Conservation (phyloP, 2,113 vertebrate species). For the Platysternon megacephalum region DNA sequence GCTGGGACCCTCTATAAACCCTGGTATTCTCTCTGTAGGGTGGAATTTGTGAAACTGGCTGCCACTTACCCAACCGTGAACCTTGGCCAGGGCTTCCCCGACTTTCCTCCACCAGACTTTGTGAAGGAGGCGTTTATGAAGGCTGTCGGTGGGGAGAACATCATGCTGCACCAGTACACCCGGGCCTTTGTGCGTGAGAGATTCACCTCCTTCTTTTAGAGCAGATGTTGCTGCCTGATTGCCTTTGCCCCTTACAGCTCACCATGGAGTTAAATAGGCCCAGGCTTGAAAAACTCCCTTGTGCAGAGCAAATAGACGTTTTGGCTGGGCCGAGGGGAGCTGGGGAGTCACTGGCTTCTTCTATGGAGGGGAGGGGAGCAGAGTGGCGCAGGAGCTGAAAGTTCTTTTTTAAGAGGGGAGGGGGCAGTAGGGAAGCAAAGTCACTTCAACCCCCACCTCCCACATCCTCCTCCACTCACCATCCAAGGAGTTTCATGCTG, state of each 20-base stretch:
- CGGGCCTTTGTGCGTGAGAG: constrained; percentile 86
- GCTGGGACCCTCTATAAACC: neutral
- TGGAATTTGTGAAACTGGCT: constrained; percentile 86
- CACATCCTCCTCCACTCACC: neutral
- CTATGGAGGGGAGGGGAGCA: neutral
- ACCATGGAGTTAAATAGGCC: neutral
- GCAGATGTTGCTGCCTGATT: accelerated
- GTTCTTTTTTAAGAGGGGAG: neutral
- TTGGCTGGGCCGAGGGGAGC: neutral
- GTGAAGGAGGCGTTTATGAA: constrained; percentile 83
- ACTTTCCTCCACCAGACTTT: constrained; percentile 90
- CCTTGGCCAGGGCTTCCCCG: constrained; percentile 94
- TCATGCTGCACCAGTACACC: constrained; percentile 93
- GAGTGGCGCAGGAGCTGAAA: neutral
- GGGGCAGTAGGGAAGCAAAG: neutral
- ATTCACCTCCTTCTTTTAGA: neutral
- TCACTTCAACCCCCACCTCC: neutral
- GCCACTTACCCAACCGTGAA: constrained; percentile 87
- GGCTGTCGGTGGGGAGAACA: constrained; percentile 74
- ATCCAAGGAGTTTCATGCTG: neutral
- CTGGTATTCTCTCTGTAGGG: constrained; percentile 77
- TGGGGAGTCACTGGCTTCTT: neutral
- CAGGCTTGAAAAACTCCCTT: neutral
- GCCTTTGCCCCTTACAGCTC: neutral
- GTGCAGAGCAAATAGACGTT: neutral